Conservation (phyloP, 2,888 invertebrate genomes). For the Oscheius onirici region DNA sequence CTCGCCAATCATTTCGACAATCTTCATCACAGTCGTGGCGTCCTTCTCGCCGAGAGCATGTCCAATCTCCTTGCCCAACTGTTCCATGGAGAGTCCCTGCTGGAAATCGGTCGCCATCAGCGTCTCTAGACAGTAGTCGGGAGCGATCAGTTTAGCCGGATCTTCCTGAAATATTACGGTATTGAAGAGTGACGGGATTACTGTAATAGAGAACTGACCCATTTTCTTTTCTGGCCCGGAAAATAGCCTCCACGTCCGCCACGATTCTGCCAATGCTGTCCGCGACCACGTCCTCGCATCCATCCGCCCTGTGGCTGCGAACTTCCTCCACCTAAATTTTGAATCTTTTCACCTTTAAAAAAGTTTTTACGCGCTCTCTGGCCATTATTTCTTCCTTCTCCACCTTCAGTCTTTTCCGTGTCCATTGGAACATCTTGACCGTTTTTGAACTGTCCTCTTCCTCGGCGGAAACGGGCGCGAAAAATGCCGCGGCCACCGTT, state of each 20-base stretch:
- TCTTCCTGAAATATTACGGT: neutral
- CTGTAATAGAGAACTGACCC: neutral
- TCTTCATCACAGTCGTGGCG: conserved; percentile 52
- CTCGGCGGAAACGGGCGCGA: neutral
- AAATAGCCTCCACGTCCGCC: conserved; percentile 19
- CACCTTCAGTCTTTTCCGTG: neutral
- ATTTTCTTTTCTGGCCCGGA: conserved; percentile 14
- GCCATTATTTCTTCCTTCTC: neutral
- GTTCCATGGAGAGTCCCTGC: conserved; percentile 32
- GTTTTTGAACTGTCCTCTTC: neutral
- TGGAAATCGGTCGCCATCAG: conserved; percentile 41
- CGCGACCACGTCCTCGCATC: conserved; percentile 28
- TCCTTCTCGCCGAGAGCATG: conserved; percentile 53
- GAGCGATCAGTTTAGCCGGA: neutral
- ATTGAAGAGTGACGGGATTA: too few species aligned
- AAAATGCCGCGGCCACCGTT: neutral
- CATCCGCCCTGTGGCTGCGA: neutral
- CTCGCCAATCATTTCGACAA: conserved; percentile 55
- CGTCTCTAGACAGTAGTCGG: conserved; percentile 32
- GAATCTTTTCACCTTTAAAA: too few species aligned
- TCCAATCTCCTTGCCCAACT: conserved; percentile 47
- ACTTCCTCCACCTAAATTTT: too few species aligned
- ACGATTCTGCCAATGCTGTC: conserved; percentile 20
- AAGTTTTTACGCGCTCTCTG: too few species aligned
- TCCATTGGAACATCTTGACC: neutral